Conservation (phyloP, 2,113 vertebrate genomes). For the Misgurnus anguillicaudatus region DNA sequence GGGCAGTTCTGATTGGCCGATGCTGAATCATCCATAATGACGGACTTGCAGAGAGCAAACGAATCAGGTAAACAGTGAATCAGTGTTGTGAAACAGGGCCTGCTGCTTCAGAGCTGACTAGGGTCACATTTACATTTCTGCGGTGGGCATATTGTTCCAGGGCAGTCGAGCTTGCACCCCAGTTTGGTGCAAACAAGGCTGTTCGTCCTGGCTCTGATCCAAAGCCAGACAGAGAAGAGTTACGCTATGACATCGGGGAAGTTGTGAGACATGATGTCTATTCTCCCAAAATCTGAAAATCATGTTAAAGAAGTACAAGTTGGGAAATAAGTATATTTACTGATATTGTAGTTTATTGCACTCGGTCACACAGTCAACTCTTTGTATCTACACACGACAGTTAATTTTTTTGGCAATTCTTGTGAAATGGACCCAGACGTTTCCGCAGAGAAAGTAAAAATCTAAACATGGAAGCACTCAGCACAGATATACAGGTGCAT, state of each 20-base stretch:
- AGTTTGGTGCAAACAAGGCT: slow-evolving; percentile 74
- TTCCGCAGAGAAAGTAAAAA: not conserved
- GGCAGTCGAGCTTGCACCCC: slow-evolving; percentile 71
- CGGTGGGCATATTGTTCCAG: slow-evolving; percentile 69
- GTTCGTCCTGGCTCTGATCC: slow-evolving; percentile 67
- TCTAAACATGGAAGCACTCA: not conserved
- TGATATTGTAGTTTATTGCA: not conserved
- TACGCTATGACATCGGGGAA: slow-evolving; percentile 50
- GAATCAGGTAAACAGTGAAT: slow-evolving; percentile 68
- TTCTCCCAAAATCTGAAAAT: not conserved
- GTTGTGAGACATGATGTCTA: slow-evolving; percentile 33
- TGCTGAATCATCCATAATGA: slow-evolving; percentile 53
- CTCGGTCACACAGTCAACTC: not conserved
- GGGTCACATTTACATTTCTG: slow-evolving; percentile 72
- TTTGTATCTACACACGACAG: not conserved
- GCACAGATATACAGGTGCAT: slow-evolving; percentile 20
- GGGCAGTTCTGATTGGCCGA: not conserved
- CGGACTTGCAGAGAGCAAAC: slow-evolving; percentile 53
- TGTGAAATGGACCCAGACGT: not conserved
- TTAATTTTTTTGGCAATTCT: not conserved
- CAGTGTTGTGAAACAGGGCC: slow-evolving; percentile 60
- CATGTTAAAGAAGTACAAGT: no score
- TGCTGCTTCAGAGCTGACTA: slow-evolving; percentile 61
- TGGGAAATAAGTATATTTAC: not conserved
- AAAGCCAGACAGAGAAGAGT: slow-evolving; percentile 62